Base-by-base conservation (phyloP, 1,140 invertebrate genomes). In the Anastrepha ludens region DNA sequence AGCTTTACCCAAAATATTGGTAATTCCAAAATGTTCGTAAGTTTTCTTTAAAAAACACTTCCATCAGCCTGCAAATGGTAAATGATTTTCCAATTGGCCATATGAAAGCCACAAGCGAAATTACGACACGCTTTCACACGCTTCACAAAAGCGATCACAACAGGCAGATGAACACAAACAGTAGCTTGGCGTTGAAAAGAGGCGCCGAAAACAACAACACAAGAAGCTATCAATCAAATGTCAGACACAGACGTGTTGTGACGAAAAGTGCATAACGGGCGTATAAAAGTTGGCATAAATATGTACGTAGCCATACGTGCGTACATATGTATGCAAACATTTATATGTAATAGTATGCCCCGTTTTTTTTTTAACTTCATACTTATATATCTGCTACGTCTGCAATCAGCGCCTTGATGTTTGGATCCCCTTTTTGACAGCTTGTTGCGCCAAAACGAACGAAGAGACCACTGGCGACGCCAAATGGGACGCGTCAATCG, bases 401-500 rank as follows among this genome's bases (percentile, higher is more conserved):
- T 81, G 20, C 17, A 81, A 11, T 44, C 74, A 17, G n/a, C 29
- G 29, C 29, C 29, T 20, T 2, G n/a, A 81, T 81, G 44, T 81
- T 81, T 81, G 74, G 74, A 81, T 8, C 74, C 47, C 7, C 74
- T 11, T 55, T 81, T 81, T 81, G 74, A 81, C 74, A 81, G 74
- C 74, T 81, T 81, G 67, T 81, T 55, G 74, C 44, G 74, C 74
- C 74, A 81, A 81, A 81, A 55, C 74, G 55, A 81, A 81, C n/a
- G 47, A 81, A 17, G 11, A 20, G 74, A 81, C 74, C 74, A 81
- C 74, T 81, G 74, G 47, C 74, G 74, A 55, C 74, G 44, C 55
- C 74, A 81, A 81, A 81, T 81, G 74, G 74, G 74, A 81, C 74
- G 74, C 74, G 74, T 81, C 74, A 81, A 81, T 81, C 20, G 74